These are phyloP conservation scores for Alexandromys fortis DNA, from an alignment of 2,113 vertebrate genomes.

Conservation along the genomic window DNA sequence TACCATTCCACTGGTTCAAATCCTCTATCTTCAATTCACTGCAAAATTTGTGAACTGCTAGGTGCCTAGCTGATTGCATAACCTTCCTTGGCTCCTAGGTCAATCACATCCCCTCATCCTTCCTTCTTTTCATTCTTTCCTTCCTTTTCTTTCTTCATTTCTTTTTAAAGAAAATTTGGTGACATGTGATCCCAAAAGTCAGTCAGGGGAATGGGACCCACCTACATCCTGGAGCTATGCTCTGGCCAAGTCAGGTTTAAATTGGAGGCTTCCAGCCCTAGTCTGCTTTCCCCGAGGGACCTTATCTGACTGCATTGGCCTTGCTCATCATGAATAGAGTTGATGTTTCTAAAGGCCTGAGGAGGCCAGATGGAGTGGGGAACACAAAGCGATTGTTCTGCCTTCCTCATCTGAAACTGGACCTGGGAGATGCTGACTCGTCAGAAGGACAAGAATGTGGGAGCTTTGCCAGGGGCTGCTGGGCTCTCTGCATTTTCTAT, in stretches of 20 bases:
- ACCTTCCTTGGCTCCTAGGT: background rate
- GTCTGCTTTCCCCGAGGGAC: background rate
- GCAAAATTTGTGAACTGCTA: background rate
- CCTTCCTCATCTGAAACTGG: constrained; percentile 36
- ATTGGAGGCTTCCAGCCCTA: background rate
- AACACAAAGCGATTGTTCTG: background rate
- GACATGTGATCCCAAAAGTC: background rate
- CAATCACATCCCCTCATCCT: no score
- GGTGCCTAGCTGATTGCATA: background rate
- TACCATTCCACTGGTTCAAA: background rate
- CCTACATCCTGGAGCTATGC: background rate
- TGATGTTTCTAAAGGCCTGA: background rate
- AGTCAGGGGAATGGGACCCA: background rate
- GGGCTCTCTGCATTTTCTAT: background rate
- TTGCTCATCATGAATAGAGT: background rate
- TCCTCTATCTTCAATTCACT: background rate
- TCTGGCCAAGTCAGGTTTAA: background rate
- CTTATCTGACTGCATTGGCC: background rate
- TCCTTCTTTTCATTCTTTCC: background rate
- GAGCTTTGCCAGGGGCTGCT: background rate
- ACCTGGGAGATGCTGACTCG: constrained; percentile 2
- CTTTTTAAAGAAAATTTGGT: background rate
- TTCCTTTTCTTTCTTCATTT: background rate
- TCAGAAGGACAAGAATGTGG: background rate
- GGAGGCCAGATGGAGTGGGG: background rate